Conservation (phyloP, 2,797 vertebrate genomes). For the Muraenolepis orangiensis region DNA sequence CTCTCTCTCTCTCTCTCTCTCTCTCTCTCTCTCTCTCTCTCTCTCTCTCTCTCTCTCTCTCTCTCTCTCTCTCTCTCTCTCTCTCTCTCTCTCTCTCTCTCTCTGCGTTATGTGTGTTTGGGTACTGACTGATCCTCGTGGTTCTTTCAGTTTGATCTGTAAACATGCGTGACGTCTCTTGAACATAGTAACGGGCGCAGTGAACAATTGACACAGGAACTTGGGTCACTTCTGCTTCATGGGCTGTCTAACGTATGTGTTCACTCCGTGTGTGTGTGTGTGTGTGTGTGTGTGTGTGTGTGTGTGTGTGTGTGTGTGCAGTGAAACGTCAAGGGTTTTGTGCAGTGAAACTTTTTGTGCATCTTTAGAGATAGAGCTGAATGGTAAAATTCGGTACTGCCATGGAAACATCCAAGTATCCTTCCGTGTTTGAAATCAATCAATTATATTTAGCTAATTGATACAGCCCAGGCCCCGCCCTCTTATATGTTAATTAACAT, state of each 20-base stretch:
- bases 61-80: constrained; percentile 25
- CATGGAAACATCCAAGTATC: background rate
- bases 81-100: background rate
- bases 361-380: background rate
- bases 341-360: background rate
- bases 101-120: background rate
- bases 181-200: background rate
- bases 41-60: constrained; percentile 14
- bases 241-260: background rate
- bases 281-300: background rate
- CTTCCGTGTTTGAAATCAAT: background rate
- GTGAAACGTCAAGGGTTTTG: background rate
- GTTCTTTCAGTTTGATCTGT: background rate
- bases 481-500: background rate
- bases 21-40: background rate
- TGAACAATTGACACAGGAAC: background rate
- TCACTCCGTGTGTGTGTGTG: background rate
- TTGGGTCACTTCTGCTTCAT: background rate
- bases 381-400: background rate
- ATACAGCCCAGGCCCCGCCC: background rate
- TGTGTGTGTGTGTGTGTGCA: background rate
- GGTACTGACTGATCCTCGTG: background rate
- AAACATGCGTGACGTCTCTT: background rate
- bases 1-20: background rate
- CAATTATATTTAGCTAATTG: background rate